Conservation (phyloP, 2,113 vertebrate genomes). For the Boulengeromyrus knoepffleri region DNA sequence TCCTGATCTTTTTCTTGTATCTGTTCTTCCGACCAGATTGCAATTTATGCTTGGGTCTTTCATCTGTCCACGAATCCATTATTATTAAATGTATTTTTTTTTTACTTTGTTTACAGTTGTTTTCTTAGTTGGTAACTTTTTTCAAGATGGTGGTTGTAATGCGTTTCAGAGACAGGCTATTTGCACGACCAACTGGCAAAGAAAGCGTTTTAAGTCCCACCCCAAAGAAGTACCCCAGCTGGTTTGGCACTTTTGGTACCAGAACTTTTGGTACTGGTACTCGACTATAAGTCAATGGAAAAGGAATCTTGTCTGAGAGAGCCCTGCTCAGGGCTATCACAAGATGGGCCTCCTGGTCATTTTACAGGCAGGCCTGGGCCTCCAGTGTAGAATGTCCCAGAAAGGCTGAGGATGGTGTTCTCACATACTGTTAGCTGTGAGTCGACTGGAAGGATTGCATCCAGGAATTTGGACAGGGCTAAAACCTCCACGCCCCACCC, state of each 20-base stretch:
- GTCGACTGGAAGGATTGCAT: background rate
- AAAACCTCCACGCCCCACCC: background rate
- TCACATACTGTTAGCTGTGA: background rate
- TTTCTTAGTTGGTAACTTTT: background rate
- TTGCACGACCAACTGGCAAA: background rate
- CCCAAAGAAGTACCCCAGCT: background rate
- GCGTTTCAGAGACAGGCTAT: background rate
- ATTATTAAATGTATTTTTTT: background rate
- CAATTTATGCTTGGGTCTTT: background rate
- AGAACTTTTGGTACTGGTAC: background rate
- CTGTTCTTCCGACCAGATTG: background rate
- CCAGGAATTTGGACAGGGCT: slow-evolving; percentile 5
- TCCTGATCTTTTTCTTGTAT: background rate
- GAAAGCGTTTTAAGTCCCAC: background rate
- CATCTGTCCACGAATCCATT: background rate
- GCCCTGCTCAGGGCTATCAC: background rate
- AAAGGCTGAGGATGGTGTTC: background rate
- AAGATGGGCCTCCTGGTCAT: background rate
- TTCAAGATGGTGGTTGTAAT: background rate
- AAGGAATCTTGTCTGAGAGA: background rate
- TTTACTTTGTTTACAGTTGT: background rate
- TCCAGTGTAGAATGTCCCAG: background rate
- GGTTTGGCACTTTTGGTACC: background rate
- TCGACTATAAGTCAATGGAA: background rate
- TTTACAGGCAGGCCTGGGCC: background rate